A percentile compares a stretch with the other conserved stretches of the same genome.
Conservation (phyloP, 2,113 vertebrate genomes). For the Sturnus vulgaris region DNA sequence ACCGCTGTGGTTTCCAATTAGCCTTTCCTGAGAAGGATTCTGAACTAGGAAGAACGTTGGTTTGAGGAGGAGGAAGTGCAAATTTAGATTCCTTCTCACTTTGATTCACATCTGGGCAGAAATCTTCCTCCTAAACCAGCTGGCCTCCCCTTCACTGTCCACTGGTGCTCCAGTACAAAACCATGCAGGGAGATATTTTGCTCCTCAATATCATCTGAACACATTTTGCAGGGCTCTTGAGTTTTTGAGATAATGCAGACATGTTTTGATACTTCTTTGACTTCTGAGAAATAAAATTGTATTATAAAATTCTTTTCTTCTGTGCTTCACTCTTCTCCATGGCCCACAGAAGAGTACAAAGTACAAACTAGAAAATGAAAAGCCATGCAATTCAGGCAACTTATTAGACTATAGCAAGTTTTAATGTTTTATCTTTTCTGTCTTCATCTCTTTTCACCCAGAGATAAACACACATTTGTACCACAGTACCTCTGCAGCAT, state of each 20-base stretch:
- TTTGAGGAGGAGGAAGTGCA: background rate
- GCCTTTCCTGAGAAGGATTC: background rate
- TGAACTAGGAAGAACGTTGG: background rate
- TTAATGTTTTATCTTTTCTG: background rate
- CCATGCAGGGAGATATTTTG: background rate
- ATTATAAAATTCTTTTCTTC: background rate
- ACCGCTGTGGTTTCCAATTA: background rate
- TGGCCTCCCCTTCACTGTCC: background rate
- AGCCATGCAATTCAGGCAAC: background rate
- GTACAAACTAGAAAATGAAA: background rate
- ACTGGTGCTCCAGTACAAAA: background rate
- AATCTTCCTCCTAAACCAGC: background rate
- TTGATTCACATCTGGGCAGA: background rate
- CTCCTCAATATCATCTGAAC: background rate
- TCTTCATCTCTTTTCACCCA: background rate
- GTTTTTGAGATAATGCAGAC: background rate
- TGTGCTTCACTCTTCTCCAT: background rate
- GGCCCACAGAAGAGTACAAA: background rate
- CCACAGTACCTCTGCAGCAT: background rate
- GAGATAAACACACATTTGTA: background rate
- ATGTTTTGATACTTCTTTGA: background rate
- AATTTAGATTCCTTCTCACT: background rate
- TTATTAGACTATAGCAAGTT: background rate
- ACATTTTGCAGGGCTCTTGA: background rate
- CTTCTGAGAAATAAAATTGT: background rate